Conservation (phyloP, 1,140 invertebrate species). For the Trialeurodes vaporariorum region DNA sequence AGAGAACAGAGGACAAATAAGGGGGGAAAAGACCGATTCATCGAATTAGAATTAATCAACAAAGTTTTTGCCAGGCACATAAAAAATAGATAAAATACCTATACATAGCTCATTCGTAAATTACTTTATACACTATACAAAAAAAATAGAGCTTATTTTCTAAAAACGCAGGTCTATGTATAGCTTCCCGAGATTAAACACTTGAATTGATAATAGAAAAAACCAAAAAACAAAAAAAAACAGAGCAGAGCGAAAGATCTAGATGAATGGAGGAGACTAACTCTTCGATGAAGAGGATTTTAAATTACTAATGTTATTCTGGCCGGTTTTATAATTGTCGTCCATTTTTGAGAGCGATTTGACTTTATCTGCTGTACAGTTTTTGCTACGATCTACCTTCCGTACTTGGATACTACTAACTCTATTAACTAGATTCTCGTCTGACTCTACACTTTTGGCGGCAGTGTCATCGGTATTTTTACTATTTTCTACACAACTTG, state of each 20-base stretch:
- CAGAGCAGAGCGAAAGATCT: no score
- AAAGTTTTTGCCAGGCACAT: not conserved
- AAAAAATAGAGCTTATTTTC: not conserved
- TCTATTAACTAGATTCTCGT: not conserved
- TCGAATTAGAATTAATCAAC: not conserved
- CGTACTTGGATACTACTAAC: not conserved
- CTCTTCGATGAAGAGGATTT: not conserved
- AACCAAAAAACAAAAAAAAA: no score
- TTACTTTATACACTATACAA: not conserved
- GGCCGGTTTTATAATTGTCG: not conserved
- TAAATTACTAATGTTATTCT: not conserved
- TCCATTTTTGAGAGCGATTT: not conserved
- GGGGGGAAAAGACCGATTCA: not conserved
- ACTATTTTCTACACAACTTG: not conserved
- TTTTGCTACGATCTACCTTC: not conserved
- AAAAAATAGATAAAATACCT: not conserved
- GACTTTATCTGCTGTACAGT: not conserved
- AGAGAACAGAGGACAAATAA: not conserved
- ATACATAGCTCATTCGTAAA: no score
- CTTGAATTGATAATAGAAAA: no score
- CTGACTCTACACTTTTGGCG: not conserved
- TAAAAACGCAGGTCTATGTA: no score
- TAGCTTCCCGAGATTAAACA: no score
- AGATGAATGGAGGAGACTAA: not conserved
- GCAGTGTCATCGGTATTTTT: not conserved